Percentiles rank a stretch among this genome's conserved stretches.
These are phyloP conservation scores for Centruroides vittatus DNA, from an alignment of 1,140 invertebrate genomes.

Conservation along the genomic window DNA sequence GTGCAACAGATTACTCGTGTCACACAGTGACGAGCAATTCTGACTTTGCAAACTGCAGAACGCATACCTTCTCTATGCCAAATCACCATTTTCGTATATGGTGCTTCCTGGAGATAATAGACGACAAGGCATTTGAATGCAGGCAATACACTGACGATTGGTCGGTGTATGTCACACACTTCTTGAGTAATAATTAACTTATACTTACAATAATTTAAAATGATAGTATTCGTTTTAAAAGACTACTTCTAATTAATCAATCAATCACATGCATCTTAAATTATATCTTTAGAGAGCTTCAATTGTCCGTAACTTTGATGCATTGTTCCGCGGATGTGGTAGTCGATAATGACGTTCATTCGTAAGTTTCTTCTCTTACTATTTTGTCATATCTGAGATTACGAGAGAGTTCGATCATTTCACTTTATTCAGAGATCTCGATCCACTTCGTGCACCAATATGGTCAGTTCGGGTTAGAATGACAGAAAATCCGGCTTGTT, in stretches of 20 bases:
- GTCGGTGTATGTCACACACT: too few relatives aligned
- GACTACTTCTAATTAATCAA: neutral
- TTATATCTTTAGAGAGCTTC: conserved; percentile 45
- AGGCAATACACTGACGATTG: too few relatives aligned
- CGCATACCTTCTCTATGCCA: too few relatives aligned
- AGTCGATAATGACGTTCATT: conserved; percentile 67
- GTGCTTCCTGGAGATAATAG: too few relatives aligned
- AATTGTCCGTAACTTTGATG: conserved; percentile 75
- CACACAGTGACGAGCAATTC: too few relatives aligned
- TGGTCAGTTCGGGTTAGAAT: conserved; percentile 42
- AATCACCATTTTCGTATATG: too few relatives aligned
- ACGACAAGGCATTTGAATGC: too few relatives aligned
- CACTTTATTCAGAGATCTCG: conserved; percentile 50
- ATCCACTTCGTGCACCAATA: conserved; percentile 64
- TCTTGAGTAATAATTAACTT: too few relatives aligned
- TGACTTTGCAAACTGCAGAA: too few relatives aligned
- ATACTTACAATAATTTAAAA: too few relatives aligned
- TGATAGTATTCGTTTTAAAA: neutral
- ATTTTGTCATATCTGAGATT: too few relatives aligned
- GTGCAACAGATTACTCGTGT: too few relatives aligned
- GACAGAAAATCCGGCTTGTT: conserved; percentile 29
- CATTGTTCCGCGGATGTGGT: conserved; percentile 68
- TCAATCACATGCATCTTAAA: conserved; percentile 13
- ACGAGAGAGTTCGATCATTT: neutral
- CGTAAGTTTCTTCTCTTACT: conserved; percentile 21